Conservation (phyloP, 2,113 vertebrate genomes). For the Brevimyrus niger region DNA sequence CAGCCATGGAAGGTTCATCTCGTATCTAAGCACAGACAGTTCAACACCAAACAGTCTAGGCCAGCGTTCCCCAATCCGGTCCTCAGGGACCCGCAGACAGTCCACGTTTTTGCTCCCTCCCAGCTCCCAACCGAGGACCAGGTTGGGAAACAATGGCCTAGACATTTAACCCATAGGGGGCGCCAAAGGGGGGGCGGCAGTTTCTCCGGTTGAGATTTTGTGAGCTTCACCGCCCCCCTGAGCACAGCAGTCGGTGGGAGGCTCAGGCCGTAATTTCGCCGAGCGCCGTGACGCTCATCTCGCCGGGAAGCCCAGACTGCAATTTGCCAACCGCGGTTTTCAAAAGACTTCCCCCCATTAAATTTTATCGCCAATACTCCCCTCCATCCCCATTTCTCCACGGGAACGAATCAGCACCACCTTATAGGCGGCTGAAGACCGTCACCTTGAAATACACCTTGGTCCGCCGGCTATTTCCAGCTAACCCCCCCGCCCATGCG, state of each 20-base stretch:
- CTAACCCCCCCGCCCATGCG: neutral
- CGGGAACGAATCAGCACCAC: neutral
- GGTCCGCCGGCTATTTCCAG: neutral
- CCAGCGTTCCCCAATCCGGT: neutral
- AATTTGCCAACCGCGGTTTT: constrained; percentile 31
- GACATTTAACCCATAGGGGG: neutral
- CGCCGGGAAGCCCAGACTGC: constrained; percentile 15
- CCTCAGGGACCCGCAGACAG: neutral
- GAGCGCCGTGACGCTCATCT: constrained; percentile 6
- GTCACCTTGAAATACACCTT: neutral
- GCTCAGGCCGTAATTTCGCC: constrained; percentile 21
- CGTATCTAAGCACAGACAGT: neutral
- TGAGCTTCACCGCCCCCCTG: neutral
- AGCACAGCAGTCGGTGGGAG: neutral
- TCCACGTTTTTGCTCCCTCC: neutral
- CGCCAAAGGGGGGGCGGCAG: neutral
- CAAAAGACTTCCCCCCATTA: constrained; percentile 19
- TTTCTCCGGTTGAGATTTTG: neutral
- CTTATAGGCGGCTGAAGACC: neutral
- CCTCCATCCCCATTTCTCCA: neutral
- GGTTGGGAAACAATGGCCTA: neutral
- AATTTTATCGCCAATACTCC: constrained; percentile 19
- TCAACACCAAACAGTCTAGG: neutral
- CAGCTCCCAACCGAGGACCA: neutral
- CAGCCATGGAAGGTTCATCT: too few species aligned